Conservation (phyloP, 2,797 vertebrate genomes). For the Hirundo rustica region DNA sequence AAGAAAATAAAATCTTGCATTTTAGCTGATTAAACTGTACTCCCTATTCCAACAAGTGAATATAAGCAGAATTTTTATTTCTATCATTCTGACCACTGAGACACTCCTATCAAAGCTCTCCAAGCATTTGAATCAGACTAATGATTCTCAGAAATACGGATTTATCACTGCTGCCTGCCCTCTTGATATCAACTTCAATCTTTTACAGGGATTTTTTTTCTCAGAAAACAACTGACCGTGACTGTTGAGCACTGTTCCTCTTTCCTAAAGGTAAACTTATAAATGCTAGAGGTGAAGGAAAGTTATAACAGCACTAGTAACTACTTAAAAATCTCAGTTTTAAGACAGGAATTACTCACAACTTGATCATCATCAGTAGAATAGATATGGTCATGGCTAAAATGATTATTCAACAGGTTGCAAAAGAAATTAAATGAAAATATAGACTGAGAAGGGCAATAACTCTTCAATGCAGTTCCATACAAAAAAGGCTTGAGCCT, state of each 20-base stretch:
- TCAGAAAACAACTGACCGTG: not conserved
- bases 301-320: not conserved
- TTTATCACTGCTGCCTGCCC: not conserved
- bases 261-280: not conserved
- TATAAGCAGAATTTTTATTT: not conserved
- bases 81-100: not conserved
- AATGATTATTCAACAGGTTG: not conserved
- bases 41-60: not conserved
- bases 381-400: not conserved
- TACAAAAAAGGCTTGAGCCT: not conserved
- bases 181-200: not conserved
- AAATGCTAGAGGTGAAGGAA: not conserved
- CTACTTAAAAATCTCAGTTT: not conserved
- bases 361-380: not conserved
- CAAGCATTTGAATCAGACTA: not conserved
- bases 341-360: not conserved
- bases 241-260: not conserved
- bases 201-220: not conserved
- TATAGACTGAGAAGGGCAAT: not conserved
- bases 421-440: not conserved
- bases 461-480: not conserved
- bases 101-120: not conserved
- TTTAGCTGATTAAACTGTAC: constrained; percentile 2
- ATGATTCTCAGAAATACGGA: not conserved
- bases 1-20: not conserved